Evolutionary conservation across 2,113 vertebrate genomes (phyloP).

Genomic region (Proteles cristata): DNA sequence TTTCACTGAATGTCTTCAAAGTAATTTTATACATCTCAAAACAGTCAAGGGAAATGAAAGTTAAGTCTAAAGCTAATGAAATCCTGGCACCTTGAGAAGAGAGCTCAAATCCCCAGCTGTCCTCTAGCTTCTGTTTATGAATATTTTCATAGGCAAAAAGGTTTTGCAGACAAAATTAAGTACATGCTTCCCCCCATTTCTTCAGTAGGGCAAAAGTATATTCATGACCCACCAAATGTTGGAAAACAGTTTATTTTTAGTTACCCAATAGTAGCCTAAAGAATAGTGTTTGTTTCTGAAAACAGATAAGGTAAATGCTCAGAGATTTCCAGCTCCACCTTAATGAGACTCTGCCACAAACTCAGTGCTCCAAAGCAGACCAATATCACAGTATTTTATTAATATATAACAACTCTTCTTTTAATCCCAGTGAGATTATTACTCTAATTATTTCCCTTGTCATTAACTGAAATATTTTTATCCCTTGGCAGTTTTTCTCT

Average conservation of each 20-base stretch:
- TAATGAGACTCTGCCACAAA: neutral
- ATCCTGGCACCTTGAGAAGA: neutral
- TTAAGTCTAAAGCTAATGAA: constrained; percentile 39
- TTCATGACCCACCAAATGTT: neutral
- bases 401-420: neutral
- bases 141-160: constrained; percentile 5
- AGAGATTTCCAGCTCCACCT: neutral
- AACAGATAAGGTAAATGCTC: neutral
- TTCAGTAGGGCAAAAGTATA: constrained; percentile 17
- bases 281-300: constrained; percentile 29
- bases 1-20: constrained; percentile 22
- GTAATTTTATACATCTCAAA: constrained; percentile 31
- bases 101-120: neutral
- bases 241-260: constrained; percentile 44
- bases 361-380: neutral
- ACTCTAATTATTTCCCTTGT: neutral
- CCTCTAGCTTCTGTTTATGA: neutral
- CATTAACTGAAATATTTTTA: constrained; percentile 64
- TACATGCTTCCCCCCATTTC: neutral
- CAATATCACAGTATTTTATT: neutral
- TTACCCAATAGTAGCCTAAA: neutral
- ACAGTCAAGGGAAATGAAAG: constrained; percentile 28
- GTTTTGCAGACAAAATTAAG: constrained; percentile 32
- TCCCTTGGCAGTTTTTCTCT: constrained; percentile 28
- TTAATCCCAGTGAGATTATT: constrained; percentile 29